Evolutionary conservation across 2,797 vertebrate species (phyloP), one percentile per base, ranked within the genome.

Genomic region (Chaenodraco wilsoni): DNA sequence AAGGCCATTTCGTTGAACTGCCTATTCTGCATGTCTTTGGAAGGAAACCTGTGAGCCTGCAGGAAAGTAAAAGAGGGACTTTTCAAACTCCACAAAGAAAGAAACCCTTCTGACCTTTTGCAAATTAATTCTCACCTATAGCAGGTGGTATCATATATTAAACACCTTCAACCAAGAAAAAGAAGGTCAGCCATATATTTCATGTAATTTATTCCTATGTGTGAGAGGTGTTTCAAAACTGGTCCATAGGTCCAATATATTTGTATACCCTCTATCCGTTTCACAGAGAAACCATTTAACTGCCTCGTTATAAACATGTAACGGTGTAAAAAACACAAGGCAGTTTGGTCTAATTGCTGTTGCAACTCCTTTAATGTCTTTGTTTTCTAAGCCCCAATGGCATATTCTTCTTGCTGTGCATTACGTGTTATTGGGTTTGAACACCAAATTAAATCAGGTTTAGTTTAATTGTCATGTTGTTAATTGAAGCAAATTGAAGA

Each of bases 21-120:
- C 27, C 61, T 51, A 58, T 70, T 65, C 16, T 69, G 64, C 75
- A 69, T 64, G 33, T 59, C 40, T 57, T 9, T 51, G 49, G 23
- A 21, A 51, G 56, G 31, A 64, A 78, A 27, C 49, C 31, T 41
- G 7, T 50, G 44, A 9, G 44, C 6, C 52, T 49, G 44, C 59
- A 60, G 37, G 27, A 58, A 44, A 37, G 14, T 33, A 55, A 40
- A 54, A 21, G 21, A 45, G 21, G 23, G n/a, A 40, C 55, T 23
- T 13, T 44, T 33, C 52, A 41, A 64, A 48, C 11, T 48, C 41
- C 10, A 44, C 55, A 62, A 15, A 31, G 31, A 59, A 45, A 68
- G 54, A 21, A 0, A 64, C 52, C 1, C 9, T 14, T 21, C 16
- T 59, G 33, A 13, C n/a, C 3, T 3, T n/a, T 45, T 54, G 10